Conservation (phyloP, 2,797 vertebrate species). For the Ptychobarbus kaznakovi region DNA sequence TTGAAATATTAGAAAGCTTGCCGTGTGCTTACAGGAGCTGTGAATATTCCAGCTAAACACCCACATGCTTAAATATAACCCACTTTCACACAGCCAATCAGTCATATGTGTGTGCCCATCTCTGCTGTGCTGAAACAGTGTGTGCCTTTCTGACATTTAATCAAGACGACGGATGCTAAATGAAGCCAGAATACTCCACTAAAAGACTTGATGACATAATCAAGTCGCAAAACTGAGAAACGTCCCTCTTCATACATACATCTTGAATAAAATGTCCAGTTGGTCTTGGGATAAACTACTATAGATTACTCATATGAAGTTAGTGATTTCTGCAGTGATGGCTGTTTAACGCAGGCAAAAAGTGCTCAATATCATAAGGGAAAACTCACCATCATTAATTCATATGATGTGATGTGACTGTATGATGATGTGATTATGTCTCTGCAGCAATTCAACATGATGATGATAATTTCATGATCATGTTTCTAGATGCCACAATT, state of each 20-base stretch:
- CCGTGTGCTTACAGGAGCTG: conserved; percentile 50
- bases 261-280: not conserved
- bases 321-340: not conserved
- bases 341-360: conserved; percentile 1
- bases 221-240: conserved; percentile 32
- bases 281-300: not conserved
- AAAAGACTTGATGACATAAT: conserved; percentile 49
- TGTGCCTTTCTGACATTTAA: conserved; percentile 41
- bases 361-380: not conserved
- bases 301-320: no score
- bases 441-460: conserved; percentile 5
- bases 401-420: conserved; percentile 17
- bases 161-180: conserved; percentile 17
- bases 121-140: conserved; percentile 21
- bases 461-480: not conserved
- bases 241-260: not conserved
- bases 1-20: conserved; percentile 54
- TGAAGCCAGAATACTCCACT: conserved; percentile 30
- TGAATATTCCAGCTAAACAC: conserved; percentile 53
- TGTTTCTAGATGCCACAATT: not conserved
- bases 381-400: conserved; percentile 9
- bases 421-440: conserved; percentile 21
- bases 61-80: conserved; percentile 57
- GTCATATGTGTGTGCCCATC: conserved; percentile 21
- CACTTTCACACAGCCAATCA: conserved; percentile 47